Percentiles rank a stretch among this genome's conserved stretches.
These are phyloP conservation scores for Anomalospiza imberbis DNA, from an alignment of 2,797 vertebrate species.

Conservation along the genomic window DNA sequence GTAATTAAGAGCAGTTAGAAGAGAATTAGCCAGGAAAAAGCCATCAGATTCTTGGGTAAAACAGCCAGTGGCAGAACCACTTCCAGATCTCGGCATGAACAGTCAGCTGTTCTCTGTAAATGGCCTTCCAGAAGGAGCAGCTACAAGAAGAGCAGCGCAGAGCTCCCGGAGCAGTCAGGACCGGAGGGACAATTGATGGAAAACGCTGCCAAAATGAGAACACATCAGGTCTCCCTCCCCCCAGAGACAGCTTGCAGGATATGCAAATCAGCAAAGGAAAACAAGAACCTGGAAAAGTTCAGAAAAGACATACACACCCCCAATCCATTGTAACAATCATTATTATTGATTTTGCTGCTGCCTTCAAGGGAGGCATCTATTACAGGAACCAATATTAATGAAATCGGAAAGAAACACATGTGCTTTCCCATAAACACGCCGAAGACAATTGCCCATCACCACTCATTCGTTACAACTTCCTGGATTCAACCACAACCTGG, in stretches of 20 bases:
- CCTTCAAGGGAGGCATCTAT: slow-evolving; percentile 67
- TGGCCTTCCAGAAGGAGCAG: not conserved
- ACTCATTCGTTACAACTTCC: slow-evolving; percentile 54
- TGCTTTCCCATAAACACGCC: slow-evolving; percentile 60
- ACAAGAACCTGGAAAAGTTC: not conserved
- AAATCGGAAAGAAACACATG: slow-evolving; percentile 48
- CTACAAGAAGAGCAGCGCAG: accelerated
- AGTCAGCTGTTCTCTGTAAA: not conserved
- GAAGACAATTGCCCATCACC: slow-evolving; percentile 57
- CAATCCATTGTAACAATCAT: slow-evolving; percentile 67
- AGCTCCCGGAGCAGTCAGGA: not conserved
- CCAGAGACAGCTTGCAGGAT: not conserved
- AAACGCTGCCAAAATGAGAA: not conserved
- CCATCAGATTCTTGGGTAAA: not conserved
- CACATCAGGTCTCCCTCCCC: not conserved
- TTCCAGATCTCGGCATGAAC: not conserved
- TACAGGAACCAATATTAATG: slow-evolving; percentile 68
- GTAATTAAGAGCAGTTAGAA: not conserved
- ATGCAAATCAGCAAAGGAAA: not conserved
- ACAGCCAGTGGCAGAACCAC: not conserved
- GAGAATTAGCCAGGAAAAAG: not conserved
- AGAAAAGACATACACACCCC: not conserved
- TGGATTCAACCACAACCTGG: slow-evolving; percentile 50
- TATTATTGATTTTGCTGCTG: slow-evolving; percentile 69
- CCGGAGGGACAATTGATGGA: not conserved